phyloP scores from a whole-genome alignment of 1,140 invertebrate species.

The Danaus melanippus region DNA sequence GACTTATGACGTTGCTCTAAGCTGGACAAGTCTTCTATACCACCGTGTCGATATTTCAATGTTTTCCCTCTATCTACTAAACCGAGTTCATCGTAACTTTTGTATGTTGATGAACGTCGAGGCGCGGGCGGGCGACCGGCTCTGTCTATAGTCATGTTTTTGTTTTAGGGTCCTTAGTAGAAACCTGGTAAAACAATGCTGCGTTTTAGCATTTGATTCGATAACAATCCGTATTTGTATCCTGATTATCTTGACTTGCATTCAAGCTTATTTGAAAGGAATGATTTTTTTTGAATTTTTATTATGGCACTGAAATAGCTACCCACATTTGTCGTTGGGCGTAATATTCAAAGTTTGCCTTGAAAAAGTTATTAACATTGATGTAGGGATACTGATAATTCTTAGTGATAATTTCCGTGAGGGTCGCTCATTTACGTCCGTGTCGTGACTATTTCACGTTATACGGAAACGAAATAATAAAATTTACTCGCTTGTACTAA shows the following conservation, averaged over 20 bases:
- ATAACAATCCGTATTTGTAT: constrained; percentile 10
- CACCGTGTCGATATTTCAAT: constrained; percentile 49
- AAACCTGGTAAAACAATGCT: constrained; percentile 54
- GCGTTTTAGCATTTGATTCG: constrained; percentile 17
- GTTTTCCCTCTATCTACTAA: constrained; percentile 47
- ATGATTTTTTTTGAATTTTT: background rate
- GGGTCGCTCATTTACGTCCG: constrained; percentile 34
- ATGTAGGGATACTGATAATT: constrained; percentile 16
- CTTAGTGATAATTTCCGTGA: constrained; percentile 50
- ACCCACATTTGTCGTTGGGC: no score
- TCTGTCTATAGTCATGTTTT: constrained; percentile 61
- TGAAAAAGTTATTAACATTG: constrained; percentile 9
- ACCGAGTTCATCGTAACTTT: constrained; percentile 69
- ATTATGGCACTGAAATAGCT: no score
- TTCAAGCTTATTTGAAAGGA: constrained; percentile 1
- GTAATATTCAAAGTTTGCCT: no score
- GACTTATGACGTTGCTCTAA: constrained; percentile 38
- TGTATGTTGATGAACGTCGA: constrained; percentile 66
- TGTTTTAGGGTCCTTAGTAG: constrained; percentile 31
- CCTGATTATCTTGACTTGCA: constrained; percentile 48
- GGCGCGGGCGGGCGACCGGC: constrained; percentile 56
- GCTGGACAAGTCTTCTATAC: constrained; percentile 54
- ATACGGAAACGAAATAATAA: constrained; percentile 37
- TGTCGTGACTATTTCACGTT: constrained; percentile 51
- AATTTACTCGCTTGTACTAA: constrained; percentile 33